phyloP scores from a whole-genome alignment of 2,888 invertebrate genomes.

The Tiliacea citrago region DNA sequence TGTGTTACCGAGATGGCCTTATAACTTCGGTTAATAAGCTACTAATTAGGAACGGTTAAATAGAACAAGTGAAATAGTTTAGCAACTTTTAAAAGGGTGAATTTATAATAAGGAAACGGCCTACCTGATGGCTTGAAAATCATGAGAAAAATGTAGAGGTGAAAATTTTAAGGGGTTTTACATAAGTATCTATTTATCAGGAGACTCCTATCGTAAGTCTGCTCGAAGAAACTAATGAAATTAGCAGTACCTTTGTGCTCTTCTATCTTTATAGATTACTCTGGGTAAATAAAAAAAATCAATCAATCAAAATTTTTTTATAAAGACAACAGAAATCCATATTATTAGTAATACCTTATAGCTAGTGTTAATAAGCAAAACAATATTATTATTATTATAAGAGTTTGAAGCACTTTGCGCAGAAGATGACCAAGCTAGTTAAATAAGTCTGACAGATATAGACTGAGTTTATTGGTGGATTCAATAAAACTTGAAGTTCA shows the following conservation, averaged over 20 bases:
- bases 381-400: too few species aligned
- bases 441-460: too few species aligned
- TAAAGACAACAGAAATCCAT: too few species aligned
- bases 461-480: neutral
- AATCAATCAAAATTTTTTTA: too few species aligned
- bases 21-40: conserved; percentile 1
- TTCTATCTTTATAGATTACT: too few species aligned
- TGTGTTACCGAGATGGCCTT: conserved; percentile 43
- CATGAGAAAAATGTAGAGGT: neutral
- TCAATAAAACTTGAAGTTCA: neutral
- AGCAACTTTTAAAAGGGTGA: neutral
- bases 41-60: conserved; percentile 31
- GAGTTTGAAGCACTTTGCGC: too few species aligned
- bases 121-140: neutral
- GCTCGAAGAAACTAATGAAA: too few species aligned
- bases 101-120: neutral
- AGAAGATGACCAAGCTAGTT: too few species aligned
- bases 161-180: neutral
- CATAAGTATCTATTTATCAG: neutral
- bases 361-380: too few species aligned
- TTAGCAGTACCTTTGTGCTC: too few species aligned
- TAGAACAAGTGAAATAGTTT: neutral
- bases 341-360: too few species aligned
- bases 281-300: too few species aligned
- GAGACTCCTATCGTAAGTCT: neutral